A percentile compares a stretch with the other conserved stretches of the same genome.
These are phyloP conservation scores for Forficula auricularia DNA, from an alignment of 1,140 invertebrate species.

Conservation along the genomic window DNA sequence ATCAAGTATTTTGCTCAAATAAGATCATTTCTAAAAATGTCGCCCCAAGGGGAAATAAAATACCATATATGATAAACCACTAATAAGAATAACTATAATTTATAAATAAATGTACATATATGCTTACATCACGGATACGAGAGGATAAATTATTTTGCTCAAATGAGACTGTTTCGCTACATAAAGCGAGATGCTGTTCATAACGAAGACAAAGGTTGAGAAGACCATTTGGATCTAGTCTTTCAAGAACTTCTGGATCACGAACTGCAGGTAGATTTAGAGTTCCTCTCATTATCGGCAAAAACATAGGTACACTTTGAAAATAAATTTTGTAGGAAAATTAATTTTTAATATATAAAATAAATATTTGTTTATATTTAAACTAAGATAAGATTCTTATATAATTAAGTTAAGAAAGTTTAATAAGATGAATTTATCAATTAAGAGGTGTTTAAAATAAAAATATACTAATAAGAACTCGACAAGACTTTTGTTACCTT, in stretches of 20 bases:
- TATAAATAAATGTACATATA: too few relatives aligned
- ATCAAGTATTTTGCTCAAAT: too few relatives aligned
- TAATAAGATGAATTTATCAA: too few relatives aligned
- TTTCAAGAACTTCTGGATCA: slow-evolving; percentile 74
- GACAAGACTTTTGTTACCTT: too few relatives aligned
- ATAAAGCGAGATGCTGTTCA: slow-evolving; percentile 34
- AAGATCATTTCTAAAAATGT: too few relatives aligned
- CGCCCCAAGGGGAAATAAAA: too few relatives aligned
- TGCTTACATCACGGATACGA: slow-evolving; percentile 53
- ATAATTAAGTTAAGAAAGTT: too few relatives aligned
- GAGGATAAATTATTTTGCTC: slow-evolving; percentile 53
- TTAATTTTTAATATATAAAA: not conserved
- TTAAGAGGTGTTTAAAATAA: not conserved
- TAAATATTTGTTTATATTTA: slow-evolving; percentile 1
- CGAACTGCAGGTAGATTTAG: slow-evolving; percentile 66
- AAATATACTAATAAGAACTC: too few relatives aligned
- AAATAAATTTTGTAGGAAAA: slow-evolving; percentile 20
- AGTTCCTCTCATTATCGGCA: slow-evolving; percentile 80
- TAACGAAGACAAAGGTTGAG: slow-evolving; percentile 36
- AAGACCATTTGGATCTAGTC: slow-evolving; percentile 47
- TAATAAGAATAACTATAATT: too few relatives aligned
- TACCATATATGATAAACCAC: too few relatives aligned
- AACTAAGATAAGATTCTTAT: too few relatives aligned
- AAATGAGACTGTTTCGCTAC: slow-evolving; percentile 48
- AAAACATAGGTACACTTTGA: slow-evolving; percentile 71